phyloP scores from a whole-genome alignment of 2,113 vertebrate species.

The Ammodytes marinus region DNA sequence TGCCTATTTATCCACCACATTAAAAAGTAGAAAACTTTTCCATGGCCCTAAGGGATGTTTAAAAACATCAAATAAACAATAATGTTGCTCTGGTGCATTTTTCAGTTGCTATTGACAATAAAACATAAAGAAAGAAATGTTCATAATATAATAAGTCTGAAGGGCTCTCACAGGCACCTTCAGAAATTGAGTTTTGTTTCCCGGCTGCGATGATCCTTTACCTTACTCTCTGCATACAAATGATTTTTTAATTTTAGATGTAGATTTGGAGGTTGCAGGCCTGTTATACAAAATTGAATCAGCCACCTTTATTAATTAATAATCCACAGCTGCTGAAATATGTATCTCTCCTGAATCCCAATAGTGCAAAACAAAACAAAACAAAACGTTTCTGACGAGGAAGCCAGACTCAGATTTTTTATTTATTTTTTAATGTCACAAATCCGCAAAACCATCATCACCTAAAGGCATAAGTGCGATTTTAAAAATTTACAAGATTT shows the following conservation, averaged over 20 bases:
- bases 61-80: neutral
- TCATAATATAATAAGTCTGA: neutral
- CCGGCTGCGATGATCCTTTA: neutral
- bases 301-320: slow-evolving; percentile 56
- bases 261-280: slow-evolving; percentile 12
- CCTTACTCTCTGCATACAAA: slow-evolving; percentile 37
- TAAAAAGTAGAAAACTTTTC: neutral
- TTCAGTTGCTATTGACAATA: neutral
- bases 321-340: slow-evolving; percentile 24
- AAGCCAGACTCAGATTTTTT: neutral
- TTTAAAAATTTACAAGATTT: slow-evolving; percentile 60
- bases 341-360: slow-evolving; percentile 5
- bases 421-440: too few relatives aligned
- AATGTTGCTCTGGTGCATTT: neutral
- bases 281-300: slow-evolving; percentile 41
- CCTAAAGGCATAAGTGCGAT: slow-evolving; percentile 36
- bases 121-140: neutral
- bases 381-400: slow-evolving; percentile 2
- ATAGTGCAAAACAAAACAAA: slow-evolving; percentile 31
- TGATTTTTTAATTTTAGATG: slow-evolving; percentile 39
- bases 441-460: slow-evolving; percentile 21
- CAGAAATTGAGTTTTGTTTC: neutral
- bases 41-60: neutral
- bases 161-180: neutral
- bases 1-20: neutral